These are phyloP conservation scores for Acanthisitta chloris DNA, from an alignment of 2,113 vertebrate genomes.

Conservation along the genomic window DNA sequence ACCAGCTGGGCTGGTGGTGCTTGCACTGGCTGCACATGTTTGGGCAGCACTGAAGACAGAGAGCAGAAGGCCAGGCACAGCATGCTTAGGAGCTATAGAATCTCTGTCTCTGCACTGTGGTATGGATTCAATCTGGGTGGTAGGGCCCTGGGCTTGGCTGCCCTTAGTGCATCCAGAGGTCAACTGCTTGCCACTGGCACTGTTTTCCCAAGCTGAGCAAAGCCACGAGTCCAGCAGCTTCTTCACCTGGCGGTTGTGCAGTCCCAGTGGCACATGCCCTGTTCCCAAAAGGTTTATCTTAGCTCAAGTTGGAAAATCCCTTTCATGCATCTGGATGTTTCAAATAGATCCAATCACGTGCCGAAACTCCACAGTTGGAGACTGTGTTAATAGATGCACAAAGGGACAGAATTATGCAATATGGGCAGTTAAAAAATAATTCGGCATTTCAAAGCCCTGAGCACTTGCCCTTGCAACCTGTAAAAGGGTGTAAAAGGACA, in stretches of 20 bases:
- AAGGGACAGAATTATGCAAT: neutral
- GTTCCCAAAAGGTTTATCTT: neutral
- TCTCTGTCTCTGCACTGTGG: neutral
- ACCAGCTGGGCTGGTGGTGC: fast-evolving
- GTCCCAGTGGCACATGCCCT: neutral
- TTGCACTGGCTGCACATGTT: neutral
- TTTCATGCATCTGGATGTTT: neutral
- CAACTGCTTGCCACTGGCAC: fast-evolving
- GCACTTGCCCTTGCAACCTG: neutral
- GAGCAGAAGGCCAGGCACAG: neutral
- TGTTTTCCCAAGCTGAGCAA: neutral
- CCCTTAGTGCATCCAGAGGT: neutral
- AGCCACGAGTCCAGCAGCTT: fast-evolving
- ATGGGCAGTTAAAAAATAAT: neutral
- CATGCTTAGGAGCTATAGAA: fast-evolving
- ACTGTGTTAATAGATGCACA: neutral
- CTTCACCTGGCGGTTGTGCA: fast-evolving
- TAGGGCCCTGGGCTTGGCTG: neutral
- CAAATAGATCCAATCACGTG: neutral
- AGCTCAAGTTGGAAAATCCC: neutral
- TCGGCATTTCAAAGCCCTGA: neutral
- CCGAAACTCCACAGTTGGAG: neutral
- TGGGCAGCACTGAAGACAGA: fast-evolving
- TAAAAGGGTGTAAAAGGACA: neutral
- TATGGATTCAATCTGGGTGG: fast-evolving